A percentile compares a stretch with the other conserved stretches of the same genome.
phyloP scores from a whole-genome alignment of 2,113 vertebrate species.

The Engraulis encrasicolus region DNA sequence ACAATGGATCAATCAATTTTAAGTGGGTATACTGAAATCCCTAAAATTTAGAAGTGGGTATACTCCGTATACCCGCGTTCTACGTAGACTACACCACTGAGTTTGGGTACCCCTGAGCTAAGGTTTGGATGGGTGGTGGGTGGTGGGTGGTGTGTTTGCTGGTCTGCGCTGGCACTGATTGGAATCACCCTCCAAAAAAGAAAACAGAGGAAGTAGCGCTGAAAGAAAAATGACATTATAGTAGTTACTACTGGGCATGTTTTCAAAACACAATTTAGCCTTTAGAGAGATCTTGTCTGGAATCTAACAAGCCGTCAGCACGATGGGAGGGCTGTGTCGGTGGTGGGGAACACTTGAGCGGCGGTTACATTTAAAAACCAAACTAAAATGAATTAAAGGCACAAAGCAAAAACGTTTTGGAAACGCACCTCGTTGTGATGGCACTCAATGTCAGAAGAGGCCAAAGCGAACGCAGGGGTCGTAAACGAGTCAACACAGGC shows the following conservation, averaged over 20 bases:
- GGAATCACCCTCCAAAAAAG: slow-evolving; percentile 4
- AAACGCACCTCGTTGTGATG: background rate
- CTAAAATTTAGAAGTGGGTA: too few relatives aligned
- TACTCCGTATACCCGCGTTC: too few relatives aligned
- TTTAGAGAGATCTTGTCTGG: slow-evolving; percentile 18
- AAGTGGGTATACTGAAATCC: too few relatives aligned
- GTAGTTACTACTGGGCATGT: slow-evolving; percentile 19
- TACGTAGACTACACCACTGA: too few relatives aligned
- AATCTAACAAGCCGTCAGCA: background rate
- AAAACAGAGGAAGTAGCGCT: background rate
- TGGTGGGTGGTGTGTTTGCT: background rate
- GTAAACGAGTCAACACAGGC: background rate
- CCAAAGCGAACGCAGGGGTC: background rate
- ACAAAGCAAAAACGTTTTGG: background rate
- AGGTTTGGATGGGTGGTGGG: background rate
- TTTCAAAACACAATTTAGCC: slow-evolving; percentile 20
- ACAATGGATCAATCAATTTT: too few relatives aligned
- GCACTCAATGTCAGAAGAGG: background rate
- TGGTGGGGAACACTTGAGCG: background rate
- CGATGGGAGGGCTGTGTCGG: background rate
- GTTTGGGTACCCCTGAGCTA: too few relatives aligned
- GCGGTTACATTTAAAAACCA: background rate
- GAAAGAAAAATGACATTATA: slow-evolving; percentile 13
- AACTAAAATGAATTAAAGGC: background rate
- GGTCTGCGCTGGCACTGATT: background rate